These are phyloP conservation scores for Anhinga rufa DNA, from an alignment of 2,113 vertebrate genomes.

Conservation along the genomic window DNA sequence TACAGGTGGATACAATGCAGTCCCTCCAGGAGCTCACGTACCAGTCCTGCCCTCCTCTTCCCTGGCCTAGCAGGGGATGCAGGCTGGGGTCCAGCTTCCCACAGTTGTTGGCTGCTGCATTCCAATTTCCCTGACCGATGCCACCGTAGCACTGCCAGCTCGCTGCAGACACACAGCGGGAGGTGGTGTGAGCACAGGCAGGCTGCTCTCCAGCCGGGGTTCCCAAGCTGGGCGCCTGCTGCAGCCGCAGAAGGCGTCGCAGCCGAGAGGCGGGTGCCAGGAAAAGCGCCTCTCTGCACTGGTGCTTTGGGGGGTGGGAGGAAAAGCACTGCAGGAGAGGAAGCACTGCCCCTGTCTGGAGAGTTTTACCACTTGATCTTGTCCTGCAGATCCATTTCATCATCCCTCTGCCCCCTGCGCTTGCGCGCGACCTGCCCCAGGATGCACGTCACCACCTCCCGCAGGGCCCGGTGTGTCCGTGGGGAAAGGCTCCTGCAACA, in stretches of 20 bases:
- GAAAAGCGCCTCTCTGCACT: neutral
- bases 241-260: neutral
- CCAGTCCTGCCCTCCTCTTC: neutral
- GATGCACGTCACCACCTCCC: neutral
- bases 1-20: neutral
- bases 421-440: neutral
- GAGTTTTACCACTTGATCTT: neutral
- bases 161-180: neutral
- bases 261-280: neutral
- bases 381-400: neutral
- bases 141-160: neutral
- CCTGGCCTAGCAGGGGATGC: neutral
- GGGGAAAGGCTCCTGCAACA: neutral
- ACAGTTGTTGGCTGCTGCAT: no score
- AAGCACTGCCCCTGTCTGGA: no score
- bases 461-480: neutral
- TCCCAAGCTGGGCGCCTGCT: neutral
- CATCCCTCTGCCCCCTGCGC: neutral
- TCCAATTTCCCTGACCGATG: rapidly evolving
- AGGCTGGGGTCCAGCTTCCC: neutral
- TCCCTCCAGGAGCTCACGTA: neutral
- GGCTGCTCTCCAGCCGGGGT: neutral
- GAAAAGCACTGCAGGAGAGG: neutral
- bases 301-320: neutral
- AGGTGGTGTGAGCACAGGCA: neutral